phyloP scores from a whole-genome alignment of 2,888 invertebrate genomes.

The Drosophila quinaria region DNA sequence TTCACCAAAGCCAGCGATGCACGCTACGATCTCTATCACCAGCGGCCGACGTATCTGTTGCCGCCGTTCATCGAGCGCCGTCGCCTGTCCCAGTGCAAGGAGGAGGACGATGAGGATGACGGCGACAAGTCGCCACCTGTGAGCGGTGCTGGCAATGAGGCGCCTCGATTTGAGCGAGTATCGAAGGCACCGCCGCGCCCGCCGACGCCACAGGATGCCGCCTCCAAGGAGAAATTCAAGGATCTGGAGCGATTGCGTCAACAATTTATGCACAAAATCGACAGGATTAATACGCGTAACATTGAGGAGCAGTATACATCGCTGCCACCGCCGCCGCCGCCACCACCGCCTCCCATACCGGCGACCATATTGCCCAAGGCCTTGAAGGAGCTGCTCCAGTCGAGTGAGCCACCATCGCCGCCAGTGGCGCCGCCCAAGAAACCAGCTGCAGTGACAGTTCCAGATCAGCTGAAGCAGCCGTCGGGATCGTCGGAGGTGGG shows the following conservation, averaged over 20 bases:
- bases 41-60: slow-evolving; percentile 82
- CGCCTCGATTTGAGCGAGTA: slow-evolving; percentile 47
- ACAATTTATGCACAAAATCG: slow-evolving; percentile 85
- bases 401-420: slow-evolving; percentile 48
- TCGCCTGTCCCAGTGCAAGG: slow-evolving; percentile 92
- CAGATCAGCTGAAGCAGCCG: neutral
- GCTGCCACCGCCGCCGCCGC: slow-evolving; percentile 71
- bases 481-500: neutral
- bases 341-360: slow-evolving; percentile 83
- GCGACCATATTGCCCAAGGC: slow-evolving; percentile 84
- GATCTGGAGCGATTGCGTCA: slow-evolving; percentile 83
- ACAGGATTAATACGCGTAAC: slow-evolving; percentile 83
- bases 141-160: slow-evolving; percentile 32
- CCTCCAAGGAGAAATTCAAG: slow-evolving; percentile 82
- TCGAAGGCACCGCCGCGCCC: slow-evolving; percentile 80
- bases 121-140: slow-evolving; percentile 78
- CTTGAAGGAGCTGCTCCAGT: slow-evolving; percentile 78
- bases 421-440: slow-evolving; percentile 8
- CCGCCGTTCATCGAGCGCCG: slow-evolving; percentile 88
- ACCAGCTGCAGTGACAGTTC: neutral
- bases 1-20: slow-evolving; percentile 59
- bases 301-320: slow-evolving; percentile 78
- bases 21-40: slow-evolving; percentile 73
- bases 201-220: slow-evolving; percentile 76
- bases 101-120: slow-evolving; percentile 92